phyloP scores from a whole-genome alignment of 1,140 invertebrate genomes.

The Mamestra configurata region DNA sequence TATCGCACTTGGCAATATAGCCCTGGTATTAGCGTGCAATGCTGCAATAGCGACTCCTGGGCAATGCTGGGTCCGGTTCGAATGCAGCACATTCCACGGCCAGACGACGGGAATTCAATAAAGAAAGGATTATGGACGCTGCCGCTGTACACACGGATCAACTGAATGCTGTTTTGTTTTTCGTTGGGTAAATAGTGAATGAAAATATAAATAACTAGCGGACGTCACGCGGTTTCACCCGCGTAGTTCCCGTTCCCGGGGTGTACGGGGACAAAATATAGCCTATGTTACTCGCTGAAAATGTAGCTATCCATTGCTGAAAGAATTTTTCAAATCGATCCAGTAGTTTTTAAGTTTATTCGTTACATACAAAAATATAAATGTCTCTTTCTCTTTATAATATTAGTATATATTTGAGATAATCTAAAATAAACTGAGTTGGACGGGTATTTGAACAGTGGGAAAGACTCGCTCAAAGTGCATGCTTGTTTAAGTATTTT shows the following conservation, averaged over 20 bases:
- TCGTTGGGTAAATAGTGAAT: background rate
- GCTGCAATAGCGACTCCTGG: constrained; percentile 22
- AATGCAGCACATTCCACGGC: constrained; percentile 51
- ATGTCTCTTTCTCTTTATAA: too few relatives aligned
- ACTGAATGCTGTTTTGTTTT: constrained; percentile 31
- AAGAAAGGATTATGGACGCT: constrained; percentile 60
- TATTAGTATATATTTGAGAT: background rate
- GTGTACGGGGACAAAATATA: too few relatives aligned
- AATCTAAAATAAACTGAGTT: background rate
- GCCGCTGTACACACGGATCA: background rate
- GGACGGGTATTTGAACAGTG: too few relatives aligned
- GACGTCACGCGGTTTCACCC: background rate
- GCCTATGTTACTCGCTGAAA: too few relatives aligned
- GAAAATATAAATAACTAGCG: too few relatives aligned
- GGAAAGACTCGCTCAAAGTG: too few relatives aligned
- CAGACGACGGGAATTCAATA: constrained; percentile 62
- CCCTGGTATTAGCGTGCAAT: constrained; percentile 13
- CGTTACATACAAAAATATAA: too few relatives aligned
- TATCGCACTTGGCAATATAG: constrained; percentile 11
- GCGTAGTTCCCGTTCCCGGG: too few relatives aligned
- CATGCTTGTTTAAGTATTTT: too few relatives aligned
- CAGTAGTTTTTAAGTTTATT: too few relatives aligned
- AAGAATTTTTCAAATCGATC: too few relatives aligned
- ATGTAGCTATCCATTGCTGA: too few relatives aligned
- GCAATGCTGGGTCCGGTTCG: constrained; percentile 1